Base-by-base conservation (phyloP, 2,113 vertebrate genomes). In the Pontoporia blainvillei region DNA sequence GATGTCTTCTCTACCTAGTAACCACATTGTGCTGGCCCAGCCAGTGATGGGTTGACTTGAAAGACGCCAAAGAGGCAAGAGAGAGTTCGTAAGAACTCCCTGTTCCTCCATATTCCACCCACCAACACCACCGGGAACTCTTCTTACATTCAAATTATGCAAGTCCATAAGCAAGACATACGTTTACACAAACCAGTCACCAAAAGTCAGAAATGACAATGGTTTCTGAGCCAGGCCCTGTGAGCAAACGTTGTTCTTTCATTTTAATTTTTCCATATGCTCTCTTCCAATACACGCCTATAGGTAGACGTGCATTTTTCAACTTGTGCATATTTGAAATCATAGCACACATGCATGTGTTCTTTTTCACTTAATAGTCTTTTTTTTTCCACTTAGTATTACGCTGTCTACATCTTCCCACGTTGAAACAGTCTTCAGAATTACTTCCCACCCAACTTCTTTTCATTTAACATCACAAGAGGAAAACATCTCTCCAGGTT, bases 61-160 rank as follows among this genome's bases (percentile, higher is more conserved):
- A 73, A 96, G 67, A 79, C 23, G 71, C 49, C 57, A 90, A 85
- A 82, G 62, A 90, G 62, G 41, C 76, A 92, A 90, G 49, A 94
- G 41, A 92, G 25, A 69, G 12, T 69, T 66, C 52, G 6, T 84
- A 67, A 73, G 76, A 85, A 94, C 29, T 73, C 82, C 15, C 59
- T 66, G 27, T 95, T 95, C 83, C 20, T 88, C 64, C 49, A 4
- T 73, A 25, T 66, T 93, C 93, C 44, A 69, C 39, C 69, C 36
- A 93, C 72, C 29, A 25, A 11, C 9, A 88, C 12, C 18, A 29
- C 29, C n/a, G 73, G 66, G 72, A 93, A 54, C 44, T 64, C 71
- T 94, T 93, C 66, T 75, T n/a, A 54, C 54, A 83, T 83, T 88
- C 72, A 79, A 93, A 86, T 59, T 86, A 54, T 83, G 21, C 36